phyloP scores from a whole-genome alignment of 2,888 invertebrate genomes.

The Oscheius sp. region DNA sequence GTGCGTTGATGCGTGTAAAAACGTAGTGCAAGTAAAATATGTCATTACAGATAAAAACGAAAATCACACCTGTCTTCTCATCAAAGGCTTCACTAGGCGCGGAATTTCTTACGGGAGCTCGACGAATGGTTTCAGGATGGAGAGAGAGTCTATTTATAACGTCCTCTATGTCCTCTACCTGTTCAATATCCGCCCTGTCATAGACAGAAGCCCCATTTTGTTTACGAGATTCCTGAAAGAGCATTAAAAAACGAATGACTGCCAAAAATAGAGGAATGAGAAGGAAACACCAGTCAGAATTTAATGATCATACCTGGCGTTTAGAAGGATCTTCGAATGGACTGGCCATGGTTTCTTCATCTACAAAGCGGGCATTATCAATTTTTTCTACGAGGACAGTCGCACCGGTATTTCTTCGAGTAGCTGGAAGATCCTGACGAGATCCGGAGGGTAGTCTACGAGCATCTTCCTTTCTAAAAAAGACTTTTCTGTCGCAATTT shows the following conservation, averaged over 20 bases:
- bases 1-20: slow-evolving; percentile 6
- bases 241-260: neutral
- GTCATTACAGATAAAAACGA: neutral
- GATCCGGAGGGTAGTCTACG: slow-evolving; percentile 29
- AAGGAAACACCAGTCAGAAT: neutral
- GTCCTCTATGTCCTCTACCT: slow-evolving; percentile 53
- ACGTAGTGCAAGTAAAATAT: slow-evolving; percentile 1
- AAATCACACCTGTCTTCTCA: slow-evolving; percentile 30
- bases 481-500: neutral
- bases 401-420: slow-evolving; percentile 32
- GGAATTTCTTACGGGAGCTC: slow-evolving; percentile 46
- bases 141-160: slow-evolving; percentile 44
- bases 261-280: neutral
- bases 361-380: slow-evolving; percentile 54
- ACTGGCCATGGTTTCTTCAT: slow-evolving; percentile 51
- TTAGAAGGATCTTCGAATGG: slow-evolving; percentile 47
- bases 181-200: slow-evolving; percentile 39
- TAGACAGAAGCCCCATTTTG: slow-evolving; percentile 11
- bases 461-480: slow-evolving; percentile 25
- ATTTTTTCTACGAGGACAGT: slow-evolving; percentile 28
- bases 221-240: slow-evolving; percentile 7
- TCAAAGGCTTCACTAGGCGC: neutral
- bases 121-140: slow-evolving; percentile 41
- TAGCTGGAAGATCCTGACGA: slow-evolving; percentile 43
- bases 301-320: slow-evolving; percentile 1